phyloP scores from a whole-genome alignment of 2,888 invertebrate genomes.

The Idaea aversata region DNA sequence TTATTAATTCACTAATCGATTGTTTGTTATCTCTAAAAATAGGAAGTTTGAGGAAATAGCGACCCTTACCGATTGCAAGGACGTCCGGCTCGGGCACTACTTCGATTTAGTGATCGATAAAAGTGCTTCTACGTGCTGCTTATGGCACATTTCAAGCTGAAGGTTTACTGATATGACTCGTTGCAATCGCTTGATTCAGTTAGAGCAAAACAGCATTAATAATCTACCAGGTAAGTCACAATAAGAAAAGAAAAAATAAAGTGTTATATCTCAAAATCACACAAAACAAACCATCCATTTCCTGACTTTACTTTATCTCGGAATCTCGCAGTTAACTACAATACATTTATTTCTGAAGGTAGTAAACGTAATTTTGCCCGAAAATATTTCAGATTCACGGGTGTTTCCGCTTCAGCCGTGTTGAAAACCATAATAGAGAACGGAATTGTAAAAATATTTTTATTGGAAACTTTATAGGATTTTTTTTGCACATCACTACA shows the following conservation, averaged over 20 bases:
- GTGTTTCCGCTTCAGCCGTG: neutral
- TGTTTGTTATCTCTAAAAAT: too few species aligned
- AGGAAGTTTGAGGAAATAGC: too few species aligned
- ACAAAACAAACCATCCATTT: neutral
- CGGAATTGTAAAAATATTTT: neutral
- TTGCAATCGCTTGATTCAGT: too few species aligned
- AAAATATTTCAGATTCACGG: neutral
- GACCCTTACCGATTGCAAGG: too few species aligned
- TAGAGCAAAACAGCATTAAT: neutral
- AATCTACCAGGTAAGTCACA: neutral
- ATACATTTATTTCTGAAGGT: neutral
- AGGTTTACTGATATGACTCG: too few species aligned
- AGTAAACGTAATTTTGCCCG: neutral
- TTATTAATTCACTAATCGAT: too few species aligned
- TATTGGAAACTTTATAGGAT: neutral
- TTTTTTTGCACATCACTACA: neutral
- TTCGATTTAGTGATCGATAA: too few species aligned
- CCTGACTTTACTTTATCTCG: neutral
- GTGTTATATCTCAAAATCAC: neutral
- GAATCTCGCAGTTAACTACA: neutral
- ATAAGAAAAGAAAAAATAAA: too few species aligned
- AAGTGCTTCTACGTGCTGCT: too few species aligned
- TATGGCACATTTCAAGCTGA: too few species aligned
- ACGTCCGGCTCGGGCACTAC: too few species aligned
- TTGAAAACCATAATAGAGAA: neutral